Evolutionary conservation across 2,888 invertebrate genomes (phyloP), one percentile per base, ranked within the genome.

Genomic region (Syrista parreyssii): DNA sequence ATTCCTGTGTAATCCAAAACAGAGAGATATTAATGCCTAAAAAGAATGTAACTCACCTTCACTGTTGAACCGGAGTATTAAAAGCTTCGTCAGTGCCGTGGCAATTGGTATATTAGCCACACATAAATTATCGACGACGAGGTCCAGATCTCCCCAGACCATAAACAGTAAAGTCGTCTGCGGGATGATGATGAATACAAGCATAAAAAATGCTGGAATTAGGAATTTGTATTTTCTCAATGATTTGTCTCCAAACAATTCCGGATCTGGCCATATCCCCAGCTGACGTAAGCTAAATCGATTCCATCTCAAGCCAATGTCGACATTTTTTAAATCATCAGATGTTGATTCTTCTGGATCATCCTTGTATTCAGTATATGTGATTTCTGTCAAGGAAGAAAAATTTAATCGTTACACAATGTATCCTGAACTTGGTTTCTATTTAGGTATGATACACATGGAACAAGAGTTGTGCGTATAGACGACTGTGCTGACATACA

Each of bases 41-140:
- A 31, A 31, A 68, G n/a, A 76, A 40, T 36, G 32, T 74, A 11
- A 68, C 31, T n/a, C 78, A 83, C 83, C 82, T 78, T 81, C 68
- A 73, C 71, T 36, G 35, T 82, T 76, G 30, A 68, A 79, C 74
- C 80, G 77, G 4, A 82, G 23, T 4, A 74, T 73, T 12, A 80
- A 32, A 33, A 79, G 33, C 68, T 84, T 84, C 69, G 81, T 11
- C 15, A 85, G 0, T 1, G 81, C 40, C 11, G 82, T 75, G 0
- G 75, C 73, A 36, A 84, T 74, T 4, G 80, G 75, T 11, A 79
- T 75, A 69, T 86, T 87, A 1, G 76, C 76, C 68, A 83, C 79
- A 0, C 88, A 84, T 1, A 87, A 76, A 75, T 87, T 88, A 35
- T 86, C 86, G 11, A 88, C 78, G 33, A 84, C 76, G 35, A 80